Evolutionary conservation across 2,797 vertebrate genomes (phyloP).

Genomic region (Masticophis lateralis): DNA sequence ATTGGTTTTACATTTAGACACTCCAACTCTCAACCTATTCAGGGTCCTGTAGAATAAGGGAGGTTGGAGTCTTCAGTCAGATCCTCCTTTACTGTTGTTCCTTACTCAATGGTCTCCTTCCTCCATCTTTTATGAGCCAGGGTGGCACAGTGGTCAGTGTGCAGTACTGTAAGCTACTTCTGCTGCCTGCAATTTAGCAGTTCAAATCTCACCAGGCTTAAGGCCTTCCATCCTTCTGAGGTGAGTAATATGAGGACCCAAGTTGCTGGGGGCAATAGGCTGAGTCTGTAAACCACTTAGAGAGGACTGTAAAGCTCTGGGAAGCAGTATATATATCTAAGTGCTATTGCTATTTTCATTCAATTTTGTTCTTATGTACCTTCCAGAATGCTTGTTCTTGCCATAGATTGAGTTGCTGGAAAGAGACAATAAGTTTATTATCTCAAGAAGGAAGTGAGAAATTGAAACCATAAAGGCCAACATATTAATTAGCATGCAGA

Average conservation of each 20-base stretch:
- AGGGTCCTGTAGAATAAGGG: not conserved
- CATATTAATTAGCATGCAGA: not conserved
- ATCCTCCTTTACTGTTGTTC: not conserved
- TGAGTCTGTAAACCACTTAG: too few species aligned
- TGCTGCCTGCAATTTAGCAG: too few species aligned
- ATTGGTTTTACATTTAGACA: not conserved
- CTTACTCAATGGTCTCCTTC: not conserved
- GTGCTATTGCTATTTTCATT: not conserved
- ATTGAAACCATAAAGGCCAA: not conserved
- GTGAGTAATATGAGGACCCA: too few species aligned
- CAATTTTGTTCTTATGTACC: not conserved
- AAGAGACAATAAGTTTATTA: not conserved
- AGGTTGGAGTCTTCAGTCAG: not conserved
- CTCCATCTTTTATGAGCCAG: not conserved
- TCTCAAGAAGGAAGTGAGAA: not conserved
- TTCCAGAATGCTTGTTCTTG: not conserved
- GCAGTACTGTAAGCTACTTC: too few species aligned
- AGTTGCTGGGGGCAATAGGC: too few species aligned
- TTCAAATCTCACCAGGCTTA: too few species aligned
- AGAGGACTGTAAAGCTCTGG: too few species aligned
- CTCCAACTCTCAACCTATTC: not conserved
- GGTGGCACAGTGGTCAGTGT: too few species aligned
- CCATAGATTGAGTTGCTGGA: not conserved
- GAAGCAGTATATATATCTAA: too few species aligned
- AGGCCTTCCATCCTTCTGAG: too few species aligned